Percentiles rank a stretch among this genome's conserved stretches.
These are phyloP conservation scores for Tachysurus vachellii DNA, from an alignment of 2,113 vertebrate genomes.

Conservation along the genomic window DNA sequence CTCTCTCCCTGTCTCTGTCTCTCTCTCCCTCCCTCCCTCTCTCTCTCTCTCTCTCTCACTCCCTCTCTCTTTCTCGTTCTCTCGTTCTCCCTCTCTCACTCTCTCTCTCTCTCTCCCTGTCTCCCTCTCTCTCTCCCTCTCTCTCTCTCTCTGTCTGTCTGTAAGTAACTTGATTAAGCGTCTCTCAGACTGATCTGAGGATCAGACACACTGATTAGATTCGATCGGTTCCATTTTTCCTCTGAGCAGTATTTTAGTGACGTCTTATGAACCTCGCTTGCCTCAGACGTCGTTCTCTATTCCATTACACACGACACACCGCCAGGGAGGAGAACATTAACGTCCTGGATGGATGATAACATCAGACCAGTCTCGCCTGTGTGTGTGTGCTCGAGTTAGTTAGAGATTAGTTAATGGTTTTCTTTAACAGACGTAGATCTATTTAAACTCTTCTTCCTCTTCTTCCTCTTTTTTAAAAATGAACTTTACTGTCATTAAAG, in stretches of 20 bases:
- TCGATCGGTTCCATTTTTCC: constrained; percentile 18
- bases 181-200: constrained; percentile 17
- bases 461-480: too few species aligned
- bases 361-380: background rate
- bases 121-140: background rate
- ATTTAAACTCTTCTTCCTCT: too few species aligned
- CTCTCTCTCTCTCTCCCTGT: constrained; percentile 2
- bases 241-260: background rate
- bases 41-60: background rate
- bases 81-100: background rate
- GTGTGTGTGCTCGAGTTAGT: background rate
- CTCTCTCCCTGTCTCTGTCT: background rate
- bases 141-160: background rate
- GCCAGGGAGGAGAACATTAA: background rate
- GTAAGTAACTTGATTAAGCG: constrained; percentile 28
- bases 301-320: background rate
- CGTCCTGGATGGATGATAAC: background rate
- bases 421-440: too few species aligned
- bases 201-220: constrained; percentile 15
- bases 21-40: background rate
- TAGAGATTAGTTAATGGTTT: background rate
- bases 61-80: background rate
- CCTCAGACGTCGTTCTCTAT: background rate
- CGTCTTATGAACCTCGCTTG: background rate
- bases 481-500: background rate